Base-by-base conservation (phyloP, 1,140 invertebrate species). In the Nasonia vitripennis region DNA sequence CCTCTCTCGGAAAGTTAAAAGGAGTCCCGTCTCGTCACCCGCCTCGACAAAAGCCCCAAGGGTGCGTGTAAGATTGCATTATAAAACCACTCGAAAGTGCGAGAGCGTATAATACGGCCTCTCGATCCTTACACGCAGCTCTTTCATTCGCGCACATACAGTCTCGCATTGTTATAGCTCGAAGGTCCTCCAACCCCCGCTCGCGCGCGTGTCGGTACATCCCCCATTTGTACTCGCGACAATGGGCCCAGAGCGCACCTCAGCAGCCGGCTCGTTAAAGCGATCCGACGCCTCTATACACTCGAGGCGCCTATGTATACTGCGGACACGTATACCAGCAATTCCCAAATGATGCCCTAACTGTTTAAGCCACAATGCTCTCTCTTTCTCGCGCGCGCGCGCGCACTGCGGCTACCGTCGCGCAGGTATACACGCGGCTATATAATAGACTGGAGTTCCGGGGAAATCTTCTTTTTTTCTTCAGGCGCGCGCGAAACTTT, bases 281-380 rank as follows among this genome's bases (percentile, higher is more conserved):
- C 78, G 83, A 80, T 70, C 62, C 74, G 48, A 70, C 62, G 71
- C 27, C 67, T 45, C 79, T 34, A 75, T 67, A 34, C 67, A 37
- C 55, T 6, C 55, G 48, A 74, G 74, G 78, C 67, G 78, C 68
- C 80, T 84, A 34, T 77, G 12, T 51, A 51, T 14, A 51, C 2
- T 62, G 6, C 20, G 20, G 2, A 62, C 14, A 1, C 37, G 37
- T 41, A 62, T 23, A 37, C 17, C 55, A 17, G 20, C 62, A 81
- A 71, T 71, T 55, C 34, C 77, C 75, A 79, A 84, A 84, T 84
- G 75, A 80, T 85, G 45, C 68, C 55, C 41, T 84, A 78, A 78
- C 83, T 17, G 48, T 45, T 71, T 45, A 67, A 68, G 67, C 55
- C 78, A 23, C 78, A 80, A 71, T 71, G 27, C 48, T 10, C 27